Evolutionary conservation across 2,797 vertebrate genomes (phyloP), one percentile per base, ranked within the genome.

Genomic region (Myiothlypis coronata): DNA sequence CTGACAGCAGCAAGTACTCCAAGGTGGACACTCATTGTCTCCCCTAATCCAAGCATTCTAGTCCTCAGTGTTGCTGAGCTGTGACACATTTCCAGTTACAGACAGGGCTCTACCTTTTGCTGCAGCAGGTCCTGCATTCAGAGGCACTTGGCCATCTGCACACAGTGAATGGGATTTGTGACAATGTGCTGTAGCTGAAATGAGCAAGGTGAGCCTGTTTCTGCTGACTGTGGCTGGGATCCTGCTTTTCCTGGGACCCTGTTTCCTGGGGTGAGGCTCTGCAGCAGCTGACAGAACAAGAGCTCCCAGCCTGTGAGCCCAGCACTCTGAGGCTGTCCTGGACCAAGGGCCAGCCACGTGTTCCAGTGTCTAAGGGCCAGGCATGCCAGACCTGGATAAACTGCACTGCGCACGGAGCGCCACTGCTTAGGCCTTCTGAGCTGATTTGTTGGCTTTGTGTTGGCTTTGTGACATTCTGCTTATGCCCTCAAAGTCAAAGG

Each of bases 1-100:
- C 12, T 26, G 49, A 17, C 18, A 69, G 46, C 27, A 89, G 46
- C 27, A 43, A 78, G 35, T 12, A 8, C 30, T 65, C 55, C 39
- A 12, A 3, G 41, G n/a, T 15, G 50, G 53, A 63, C 26, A 37
- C 14, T 28, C 0, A 0, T 8, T 12, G 12, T 32, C 18, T 76
- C 1, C 3, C 16, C 35, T 86, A n/a, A 47, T 30, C 24, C 34
- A 27, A 15, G 5, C 8, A 5, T 46, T 43, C 46, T 19, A 43
- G 26, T 35, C 4, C 43, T 30, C 13, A 2, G 21, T 30, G 37
- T 20, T 28, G 8, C 61, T 34, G 6, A 44, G 12, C 3, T 14
- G 53, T 56, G 52, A 37, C 32, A n/a, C 13, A 21, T 69, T 92
- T 77, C 60, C 47, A 63, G 1, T 27, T 49, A 20, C 52, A 67